Evolutionary conservation across 2,797 vertebrate genomes (phyloP), one percentile per base, ranked within the genome.

Genomic region (Choloepus didactylus): DNA sequence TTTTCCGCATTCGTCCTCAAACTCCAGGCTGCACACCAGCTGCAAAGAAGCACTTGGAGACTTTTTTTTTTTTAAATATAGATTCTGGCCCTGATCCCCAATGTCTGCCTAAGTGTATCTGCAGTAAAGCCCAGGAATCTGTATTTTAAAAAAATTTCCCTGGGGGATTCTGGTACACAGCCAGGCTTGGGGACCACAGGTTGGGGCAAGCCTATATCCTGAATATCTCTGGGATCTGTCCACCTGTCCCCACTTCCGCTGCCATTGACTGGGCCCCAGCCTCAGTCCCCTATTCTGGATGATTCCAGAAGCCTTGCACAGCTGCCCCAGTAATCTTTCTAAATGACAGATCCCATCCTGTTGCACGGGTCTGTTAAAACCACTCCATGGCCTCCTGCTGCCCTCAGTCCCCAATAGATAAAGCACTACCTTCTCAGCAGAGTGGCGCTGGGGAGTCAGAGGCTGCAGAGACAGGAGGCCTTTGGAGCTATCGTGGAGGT

Each of bases 401-500:
- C 12, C 84, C 80, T 96, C 66, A 25, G 90, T 21, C 79, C 62
- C 31, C 67, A 91, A 59, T 0, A 56, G 87, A 54, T 44, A 35
- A 56, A 54, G 19, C 35, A 51, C 21, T 0, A 23, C 8, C 56
- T 62, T 59, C 59, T 72, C 35, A 12, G 64, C 72, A 41, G 70
- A 41, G n/a, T 11, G 0, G 25, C 51, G 49, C 25, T 77, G 5
- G 69, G 66, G 64, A 27, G 46, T 46, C 10, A 62, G 83, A 16
- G 1, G 18, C 0, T 0, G 11, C 66, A 0, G 0, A 0, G 73
- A 2, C 79, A 9, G 89, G 64, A 23, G n/a, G 86, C 8, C 64
- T 64, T 12, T 3, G 29, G 89, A 70, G 67, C 1, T 5, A 16
- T 0, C 5, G 31, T 44, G 5, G 46, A 38, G 85, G 49, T 70